Conservation (phyloP, 2,113 vertebrate species). For the Anolis sagrei region DNA sequence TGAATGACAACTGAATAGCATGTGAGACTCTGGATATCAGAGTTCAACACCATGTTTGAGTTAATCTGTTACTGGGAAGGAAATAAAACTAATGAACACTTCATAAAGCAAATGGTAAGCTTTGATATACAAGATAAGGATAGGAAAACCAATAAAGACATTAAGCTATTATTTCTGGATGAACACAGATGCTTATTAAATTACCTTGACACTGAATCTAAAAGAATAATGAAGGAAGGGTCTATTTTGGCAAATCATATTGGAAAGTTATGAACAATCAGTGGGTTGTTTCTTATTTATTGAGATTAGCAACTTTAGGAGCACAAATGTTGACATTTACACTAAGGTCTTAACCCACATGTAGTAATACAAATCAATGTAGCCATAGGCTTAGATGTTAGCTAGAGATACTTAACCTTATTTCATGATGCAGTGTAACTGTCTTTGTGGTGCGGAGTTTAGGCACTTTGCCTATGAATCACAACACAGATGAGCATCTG, state of each 20-base stretch:
- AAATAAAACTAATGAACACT: conserved; percentile 6
- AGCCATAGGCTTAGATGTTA: not conserved
- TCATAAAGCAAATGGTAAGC: conserved; percentile 13
- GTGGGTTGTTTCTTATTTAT: not conserved
- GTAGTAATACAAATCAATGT: not conserved
- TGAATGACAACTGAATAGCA: not conserved
- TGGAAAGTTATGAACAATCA: not conserved
- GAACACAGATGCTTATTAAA: conserved; percentile 17
- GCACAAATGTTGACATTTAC: not conserved
- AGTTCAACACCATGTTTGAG: not conserved
- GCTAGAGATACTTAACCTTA: not conserved
- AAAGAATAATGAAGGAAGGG: conserved; percentile 1
- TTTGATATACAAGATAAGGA: not conserved
- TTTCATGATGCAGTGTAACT: not conserved
- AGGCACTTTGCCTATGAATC: not conserved
- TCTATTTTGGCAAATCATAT: not conserved
- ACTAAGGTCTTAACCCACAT: not conserved
- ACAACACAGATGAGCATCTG: not conserved
- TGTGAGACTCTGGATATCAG: not conserved
- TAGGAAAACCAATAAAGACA: conserved; percentile 11
- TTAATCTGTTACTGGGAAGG: conserved; percentile 20
- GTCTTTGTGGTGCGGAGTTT: not conserved
- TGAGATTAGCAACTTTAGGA: not conserved
- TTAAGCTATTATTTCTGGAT: conserved; percentile 3
- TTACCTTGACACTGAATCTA: not conserved